Percentiles rank a stretch among this genome's conserved stretches.
phyloP scores from a whole-genome alignment of 1,140 invertebrate genomes.

The Drosophila miranda region DNA sequence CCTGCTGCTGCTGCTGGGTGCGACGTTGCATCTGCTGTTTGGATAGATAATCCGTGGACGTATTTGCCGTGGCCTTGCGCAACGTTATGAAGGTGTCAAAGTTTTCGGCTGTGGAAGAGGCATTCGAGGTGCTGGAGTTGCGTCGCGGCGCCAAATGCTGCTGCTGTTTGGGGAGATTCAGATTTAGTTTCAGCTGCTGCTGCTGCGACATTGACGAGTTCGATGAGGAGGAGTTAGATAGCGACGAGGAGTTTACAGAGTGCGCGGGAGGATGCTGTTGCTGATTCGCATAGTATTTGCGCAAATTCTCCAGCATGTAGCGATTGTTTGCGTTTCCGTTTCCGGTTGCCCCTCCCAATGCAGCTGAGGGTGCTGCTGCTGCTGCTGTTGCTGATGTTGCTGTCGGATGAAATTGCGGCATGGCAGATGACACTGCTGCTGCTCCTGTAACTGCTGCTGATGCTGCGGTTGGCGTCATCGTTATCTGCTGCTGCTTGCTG shows the following conservation, averaged over 20 bases:
- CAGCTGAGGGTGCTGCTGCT: slow-evolving; percentile 20
- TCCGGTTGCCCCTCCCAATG: slow-evolving; percentile 20
- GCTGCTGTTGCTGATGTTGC: slow-evolving; percentile 27
- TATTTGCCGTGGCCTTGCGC: slow-evolving; percentile 56
- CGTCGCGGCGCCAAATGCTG: slow-evolving; percentile 64
- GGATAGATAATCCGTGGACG: slow-evolving; percentile 43
- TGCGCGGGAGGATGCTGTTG: slow-evolving; percentile 74
- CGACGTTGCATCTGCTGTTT: slow-evolving; percentile 56
- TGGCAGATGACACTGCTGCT: slow-evolving; percentile 5
- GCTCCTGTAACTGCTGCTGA: slow-evolving; percentile 25
- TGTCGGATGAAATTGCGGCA: slow-evolving; percentile 5
- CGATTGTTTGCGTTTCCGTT: slow-evolving; percentile 65
- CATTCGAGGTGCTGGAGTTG: slow-evolving; percentile 76
- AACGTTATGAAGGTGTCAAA: slow-evolving; percentile 76
- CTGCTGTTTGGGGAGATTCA: slow-evolving; percentile 34
- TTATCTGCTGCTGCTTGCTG: slow-evolving; percentile 61
- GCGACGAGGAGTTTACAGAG: slow-evolving; percentile 75
- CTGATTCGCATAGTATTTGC: slow-evolving; percentile 78
- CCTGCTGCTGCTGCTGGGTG: slow-evolving; percentile 29
- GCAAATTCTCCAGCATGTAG: slow-evolving; percentile 75
- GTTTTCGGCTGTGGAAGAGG: slow-evolving; percentile 76
- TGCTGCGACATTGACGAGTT: slow-evolving; percentile 78
- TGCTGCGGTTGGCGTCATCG: slow-evolving; percentile 26
- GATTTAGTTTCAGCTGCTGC: slow-evolving; percentile 36
- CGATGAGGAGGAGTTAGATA: slow-evolving; percentile 78